These are phyloP conservation scores for Melitaea athalia DNA, from an alignment of 2,888 invertebrate genomes.

Conservation along the genomic window DNA sequence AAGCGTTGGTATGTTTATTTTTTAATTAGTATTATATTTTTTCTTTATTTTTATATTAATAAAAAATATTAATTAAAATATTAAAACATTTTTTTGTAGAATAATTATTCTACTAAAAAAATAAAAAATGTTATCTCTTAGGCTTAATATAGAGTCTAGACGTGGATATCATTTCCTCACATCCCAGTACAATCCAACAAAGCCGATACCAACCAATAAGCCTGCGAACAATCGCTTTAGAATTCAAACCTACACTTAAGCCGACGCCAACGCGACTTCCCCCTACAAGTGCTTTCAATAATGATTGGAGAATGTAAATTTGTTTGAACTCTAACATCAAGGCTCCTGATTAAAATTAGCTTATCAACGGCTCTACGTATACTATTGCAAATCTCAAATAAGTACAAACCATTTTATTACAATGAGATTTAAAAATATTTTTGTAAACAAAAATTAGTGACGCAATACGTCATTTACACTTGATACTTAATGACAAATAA, in stretches of 20 bases:
- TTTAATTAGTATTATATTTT: no score
- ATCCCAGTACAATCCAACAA: conserved; percentile 14
- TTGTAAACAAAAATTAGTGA: no score
- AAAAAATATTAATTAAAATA: no score
- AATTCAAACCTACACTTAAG: conserved; percentile 24
- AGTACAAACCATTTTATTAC: no score
- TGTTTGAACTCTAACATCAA: conserved; percentile 27
- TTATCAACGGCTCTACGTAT: neutral
- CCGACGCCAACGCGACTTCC: neutral
- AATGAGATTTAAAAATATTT: no score
- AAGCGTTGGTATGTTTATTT: no score
- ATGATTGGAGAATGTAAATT: conserved; percentile 25
- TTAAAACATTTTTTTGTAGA: no score
- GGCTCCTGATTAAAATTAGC: conserved; percentile 24
- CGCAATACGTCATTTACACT: no score
- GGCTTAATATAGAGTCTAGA: neutral
- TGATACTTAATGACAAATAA: no score
- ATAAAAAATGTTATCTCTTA: neutral
- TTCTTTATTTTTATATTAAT: no score
- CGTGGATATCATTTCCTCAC: conserved; percentile 13
- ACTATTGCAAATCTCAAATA: no score
- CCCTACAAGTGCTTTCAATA: conserved; percentile 26
- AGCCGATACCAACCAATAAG: conserved; percentile 32
- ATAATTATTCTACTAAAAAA: no score
- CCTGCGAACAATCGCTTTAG: conserved; percentile 30